phyloP scores from a whole-genome alignment of 2,797 vertebrate species.

The Sebastes diaconus region DNA sequence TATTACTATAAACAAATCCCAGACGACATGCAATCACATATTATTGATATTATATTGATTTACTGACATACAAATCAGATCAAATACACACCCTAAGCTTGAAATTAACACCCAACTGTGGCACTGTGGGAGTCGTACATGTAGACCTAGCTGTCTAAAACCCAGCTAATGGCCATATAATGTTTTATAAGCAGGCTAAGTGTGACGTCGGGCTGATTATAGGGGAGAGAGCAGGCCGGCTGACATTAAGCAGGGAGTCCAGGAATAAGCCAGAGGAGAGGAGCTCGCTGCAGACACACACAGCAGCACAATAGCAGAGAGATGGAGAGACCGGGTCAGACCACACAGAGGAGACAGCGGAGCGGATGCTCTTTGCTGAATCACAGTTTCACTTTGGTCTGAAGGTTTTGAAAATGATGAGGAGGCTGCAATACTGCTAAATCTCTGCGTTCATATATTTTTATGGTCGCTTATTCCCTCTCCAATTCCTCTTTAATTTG shows the following conservation, averaged over 20 bases:
- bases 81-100: neutral
- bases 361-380: conserved; percentile 34
- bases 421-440: neutral
- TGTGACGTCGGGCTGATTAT: conserved; percentile 43
- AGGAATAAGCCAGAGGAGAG: conserved; percentile 33
- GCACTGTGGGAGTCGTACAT: neutral
- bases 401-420: neutral
- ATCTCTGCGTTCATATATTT: neutral
- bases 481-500: neutral
- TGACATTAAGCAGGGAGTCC: conserved; percentile 46
- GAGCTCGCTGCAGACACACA: conserved; percentile 41
- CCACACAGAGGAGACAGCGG: conserved; percentile 4
- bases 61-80: neutral
- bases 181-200: conserved; percentile 54
- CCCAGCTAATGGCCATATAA: conserved; percentile 40
- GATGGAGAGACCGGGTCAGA: conserved; percentile 10
- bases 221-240: conserved; percentile 19
- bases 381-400: conserved; percentile 33
- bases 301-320: conserved; percentile 11
- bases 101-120: neutral
- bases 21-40: conserved; percentile 8
- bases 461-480: neutral
- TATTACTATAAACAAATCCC: neutral
- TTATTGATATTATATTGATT: neutral
- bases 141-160: neutral